Evolutionary conservation across 2,113 vertebrate species (phyloP), one percentile per base, ranked within the genome.

Genomic region (Mixornis gularis): DNA sequence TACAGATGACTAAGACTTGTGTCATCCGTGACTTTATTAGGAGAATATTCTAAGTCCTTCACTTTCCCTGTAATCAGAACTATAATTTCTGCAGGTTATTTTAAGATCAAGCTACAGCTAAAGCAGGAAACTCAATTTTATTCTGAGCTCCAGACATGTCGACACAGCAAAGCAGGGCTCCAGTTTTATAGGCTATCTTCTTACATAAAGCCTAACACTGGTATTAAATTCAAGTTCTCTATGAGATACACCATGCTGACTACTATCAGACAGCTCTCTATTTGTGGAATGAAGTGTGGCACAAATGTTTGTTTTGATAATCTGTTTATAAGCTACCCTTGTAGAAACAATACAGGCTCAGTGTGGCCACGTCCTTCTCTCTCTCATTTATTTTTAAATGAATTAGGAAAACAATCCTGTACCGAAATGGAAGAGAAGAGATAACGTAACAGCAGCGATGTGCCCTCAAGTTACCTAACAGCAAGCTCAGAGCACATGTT

Each of bases 61-160:
- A 97, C 97, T 98, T 98, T 98, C 96, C 94, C 94, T 97, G 97
- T 97, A 97, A 98, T 98, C 97, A 97, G 97, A 97, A 97, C 97
- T 99, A 95, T 98, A 98, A 98, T 98, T 98, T 98, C 98, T 98
- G 89, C 82, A 97, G 97, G 98, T 98, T 99, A 99, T 99, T 99
- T 98, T 98, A 98, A 98, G 98, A 98, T 96, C 94, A 96, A 98
- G 98, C 98, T 98, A 97, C 96, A 97, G 98, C 98, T 99, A 98
- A 99, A 99, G 98, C 98, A 98, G 98, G 98, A 99, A 99, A 98
- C 97, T 97, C 97, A 94, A 93, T 98, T 98, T 98, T 99, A 99
- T 98, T 99, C 98, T 98, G 98, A 98, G 98, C 98, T 97, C 97
- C 97, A 97, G 98, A 97, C 98, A 98, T 97, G 98, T 98, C 97